Base-by-base conservation (phyloP, 2,113 vertebrate species). In the Fregata magnificens region DNA sequence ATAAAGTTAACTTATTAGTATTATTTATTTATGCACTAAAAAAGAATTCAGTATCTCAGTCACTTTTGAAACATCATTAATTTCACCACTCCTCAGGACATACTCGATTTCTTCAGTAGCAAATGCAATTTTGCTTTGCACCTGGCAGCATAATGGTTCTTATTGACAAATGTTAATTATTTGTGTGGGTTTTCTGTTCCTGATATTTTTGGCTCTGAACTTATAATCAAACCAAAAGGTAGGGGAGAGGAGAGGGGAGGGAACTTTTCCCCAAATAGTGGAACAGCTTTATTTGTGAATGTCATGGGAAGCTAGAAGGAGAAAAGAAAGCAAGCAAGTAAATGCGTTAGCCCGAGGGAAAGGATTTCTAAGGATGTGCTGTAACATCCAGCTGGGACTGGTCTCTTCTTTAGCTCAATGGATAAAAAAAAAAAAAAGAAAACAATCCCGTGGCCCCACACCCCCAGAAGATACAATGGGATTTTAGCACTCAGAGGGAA, bases 161-260 rank as follows among this genome's bases (percentile, higher is more conserved):
- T 97, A 70, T 96, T 96, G 76, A 97, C 94, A 97, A 96, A 95
- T 95, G 86, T 42, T 95, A 97, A 97, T 97, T 96, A 96, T 94
- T 97, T 91, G 82, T 94, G 80, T 85, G 92, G 49, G n/a, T 70
- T 91, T 63, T 78, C 78, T 95, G 70, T 86, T 61, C 70, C 86
- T 2, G 0, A 73, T 26, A 83, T 97, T 93, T 66, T 96, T 96
- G 76, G 67, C 89, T 95, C 74, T 93, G 76, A 97, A 90, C n/a
- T 86, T 77, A 91, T 17, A 97, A 93, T 97, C 86, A 97, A 89
- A 94, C 45, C 24, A 94, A 72, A 96, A 96, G 79, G 16, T 82
- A 86, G 11, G 11, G 21, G 38, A 82, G 44, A 73, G 72, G 45
- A 92, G 32, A 90, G 25, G 50, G 90, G 84, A 86, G 71, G 85